A percentile compares a stretch with the other conserved stretches of the same genome.
Evolutionary conservation across 2,113 vertebrate species (phyloP).

Genomic region (Archilochus colubris): DNA sequence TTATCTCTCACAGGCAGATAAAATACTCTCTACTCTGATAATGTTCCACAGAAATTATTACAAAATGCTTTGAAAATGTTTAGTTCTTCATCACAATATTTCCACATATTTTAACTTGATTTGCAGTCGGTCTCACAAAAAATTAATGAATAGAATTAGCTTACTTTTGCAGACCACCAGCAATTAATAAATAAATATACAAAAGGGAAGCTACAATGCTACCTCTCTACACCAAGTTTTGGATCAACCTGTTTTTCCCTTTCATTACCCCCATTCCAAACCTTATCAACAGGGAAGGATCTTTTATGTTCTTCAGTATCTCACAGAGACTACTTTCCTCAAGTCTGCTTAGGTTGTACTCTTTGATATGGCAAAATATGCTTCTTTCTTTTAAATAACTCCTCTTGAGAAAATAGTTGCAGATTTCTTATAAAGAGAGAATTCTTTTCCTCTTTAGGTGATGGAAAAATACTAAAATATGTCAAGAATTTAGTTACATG

Average conservation of each 20-base stretch:
- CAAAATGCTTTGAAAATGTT: neutral
- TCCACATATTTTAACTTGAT: neutral
- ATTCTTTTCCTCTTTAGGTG: neutral
- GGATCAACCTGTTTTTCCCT: neutral
- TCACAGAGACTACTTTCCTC: neutral
- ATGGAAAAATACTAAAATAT: neutral
- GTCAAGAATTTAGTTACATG: neutral
- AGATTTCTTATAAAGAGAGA: neutral
- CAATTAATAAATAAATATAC: neutral
- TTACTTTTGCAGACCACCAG: neutral
- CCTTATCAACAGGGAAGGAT: neutral
- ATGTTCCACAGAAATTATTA: neutral
- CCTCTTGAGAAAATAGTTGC: neutral
- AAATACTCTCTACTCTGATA: neutral
- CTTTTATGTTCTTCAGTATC: neutral
- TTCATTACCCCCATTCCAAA: neutral
- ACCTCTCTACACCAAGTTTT: neutral
- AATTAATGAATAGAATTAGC: neutral
- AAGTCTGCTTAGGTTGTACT: neutral
- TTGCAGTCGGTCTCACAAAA: neutral
- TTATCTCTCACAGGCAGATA: neutral
- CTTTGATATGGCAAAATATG: neutral
- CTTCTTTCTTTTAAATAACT: neutral
- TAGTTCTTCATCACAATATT: neutral
- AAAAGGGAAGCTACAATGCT: neutral